Base-by-base conservation (phyloP, 2,888 invertebrate genomes). In the Embidobia sp. region DNA sequence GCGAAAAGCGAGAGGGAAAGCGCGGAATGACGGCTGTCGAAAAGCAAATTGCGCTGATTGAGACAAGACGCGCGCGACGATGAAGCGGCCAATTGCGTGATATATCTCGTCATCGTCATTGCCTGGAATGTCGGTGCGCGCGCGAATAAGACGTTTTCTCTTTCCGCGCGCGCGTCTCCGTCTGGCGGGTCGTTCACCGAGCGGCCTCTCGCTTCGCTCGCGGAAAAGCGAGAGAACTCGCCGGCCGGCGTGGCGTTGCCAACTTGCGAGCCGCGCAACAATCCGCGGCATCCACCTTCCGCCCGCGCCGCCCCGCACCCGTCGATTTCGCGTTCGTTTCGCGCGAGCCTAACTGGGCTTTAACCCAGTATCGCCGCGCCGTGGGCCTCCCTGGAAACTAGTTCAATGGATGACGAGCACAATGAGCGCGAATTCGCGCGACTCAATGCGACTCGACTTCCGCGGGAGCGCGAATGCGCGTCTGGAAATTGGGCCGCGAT, bases 51-150 rank as follows among this genome's bases (percentile, higher is more conserved):
- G 66, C 53, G 59, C 16, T 26, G 59, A 66, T 74, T 66, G 64
- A 66, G 73, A 73, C 72, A 6, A 22, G 22, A 22, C 22, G 22
- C 51, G 51, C 59, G 31, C 59, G 66, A 74, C 59, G 74, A 74
- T 59, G 57, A 61, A 69, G 63, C 27, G 40, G 57, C 31, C 64
- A 76, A 76, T 76, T 76, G 69, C 76, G 69, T 76, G 76, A 69
- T 70, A 64, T 57, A 76, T 76, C 76, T 76, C 76, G 76, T 76
- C 76, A 76, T 76, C 76, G 76, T 70, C 64, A 70, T 76, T 69
- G 76, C 63, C 49, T 70, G 76, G 76, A 76, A 69, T 76, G 76
- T 51, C 57, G 37, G 64, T 57, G 63, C 51, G 76, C 55, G 53
- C 66, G 67, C 61, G 72, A 69, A 73, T 73, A 57, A 66, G 59